Percentiles rank a stretch among this genome's conserved stretches.
Conservation (phyloP, 2,113 vertebrate genomes). For the Opisthocomus hoazin region DNA sequence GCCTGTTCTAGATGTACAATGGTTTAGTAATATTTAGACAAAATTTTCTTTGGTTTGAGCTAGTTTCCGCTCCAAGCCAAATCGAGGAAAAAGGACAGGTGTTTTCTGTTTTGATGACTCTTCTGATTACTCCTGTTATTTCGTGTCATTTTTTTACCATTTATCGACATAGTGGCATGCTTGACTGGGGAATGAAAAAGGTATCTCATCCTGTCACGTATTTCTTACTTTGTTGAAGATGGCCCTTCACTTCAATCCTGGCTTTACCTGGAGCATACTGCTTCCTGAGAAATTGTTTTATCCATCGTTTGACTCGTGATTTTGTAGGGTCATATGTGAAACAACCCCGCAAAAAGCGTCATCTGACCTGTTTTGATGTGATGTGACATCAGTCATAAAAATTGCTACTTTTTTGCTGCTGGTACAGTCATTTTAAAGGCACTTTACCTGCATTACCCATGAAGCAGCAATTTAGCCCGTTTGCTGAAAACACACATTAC, state of each 20-base stretch:
- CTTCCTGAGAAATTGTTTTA: background rate
- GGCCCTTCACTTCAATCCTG: background rate
- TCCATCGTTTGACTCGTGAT: background rate
- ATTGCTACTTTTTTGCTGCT: background rate
- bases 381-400: background rate
- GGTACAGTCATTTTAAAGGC: background rate
- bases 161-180: background rate
- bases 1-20: background rate
- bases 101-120: background rate
- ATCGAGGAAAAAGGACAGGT: background rate
- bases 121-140: background rate
- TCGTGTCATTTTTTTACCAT: background rate
- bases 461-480: background rate
- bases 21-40: background rate
- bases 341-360: background rate
- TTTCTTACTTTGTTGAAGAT: background rate
- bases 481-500: conserved; percentile 26
- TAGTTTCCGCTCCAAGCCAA: background rate
- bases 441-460: background rate
- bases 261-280: background rate
- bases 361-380: background rate
- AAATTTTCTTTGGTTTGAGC: background rate
- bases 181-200: background rate
- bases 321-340: background rate
- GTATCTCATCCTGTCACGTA: background rate